A percentile compares a stretch with the other conserved stretches of the same genome.
phyloP scores from a whole-genome alignment of 2,888 invertebrate genomes.

The Melanargia galathea region DNA sequence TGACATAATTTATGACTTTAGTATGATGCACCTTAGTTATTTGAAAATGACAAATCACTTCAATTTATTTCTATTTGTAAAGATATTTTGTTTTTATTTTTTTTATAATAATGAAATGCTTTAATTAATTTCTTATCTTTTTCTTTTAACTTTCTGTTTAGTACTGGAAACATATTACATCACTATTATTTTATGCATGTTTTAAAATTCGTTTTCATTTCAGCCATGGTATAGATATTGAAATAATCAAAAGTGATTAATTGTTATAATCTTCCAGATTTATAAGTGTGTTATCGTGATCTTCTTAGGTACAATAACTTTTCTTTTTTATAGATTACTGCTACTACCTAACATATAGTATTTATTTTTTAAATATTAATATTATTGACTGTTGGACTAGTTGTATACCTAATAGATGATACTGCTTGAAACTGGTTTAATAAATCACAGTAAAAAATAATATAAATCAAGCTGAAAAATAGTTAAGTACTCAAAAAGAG shows the following conservation, averaged over 20 bases:
- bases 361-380: too few relatives aligned
- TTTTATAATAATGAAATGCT: not conserved
- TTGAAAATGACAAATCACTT: too few relatives aligned
- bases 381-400: not conserved
- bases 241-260: constrained; percentile 63
- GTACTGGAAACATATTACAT: too few relatives aligned
- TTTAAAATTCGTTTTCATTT: constrained; percentile 50
- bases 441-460: too few relatives aligned
- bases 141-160: not conserved
- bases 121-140: not conserved
- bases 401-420: too few relatives aligned
- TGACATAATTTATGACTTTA: too few relatives aligned
- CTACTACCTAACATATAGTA: not conserved
- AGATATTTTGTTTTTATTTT: constrained; percentile 27
- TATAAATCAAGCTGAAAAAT: too few relatives aligned
- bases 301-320: constrained; percentile 35
- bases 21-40: too few relatives aligned
- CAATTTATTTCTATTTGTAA: too few relatives aligned
- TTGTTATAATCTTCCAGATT: not conserved
- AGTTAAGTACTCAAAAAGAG: too few relatives aligned
- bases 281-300: constrained; percentile 3
- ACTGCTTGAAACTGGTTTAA: too few relatives aligned
- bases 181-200: too few relatives aligned
- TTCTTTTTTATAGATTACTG: constrained; percentile 17
- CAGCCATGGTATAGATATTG: constrained; percentile 69